Base-by-base conservation (phyloP, 2,888 invertebrate species). In the Ferrisia virgata region DNA sequence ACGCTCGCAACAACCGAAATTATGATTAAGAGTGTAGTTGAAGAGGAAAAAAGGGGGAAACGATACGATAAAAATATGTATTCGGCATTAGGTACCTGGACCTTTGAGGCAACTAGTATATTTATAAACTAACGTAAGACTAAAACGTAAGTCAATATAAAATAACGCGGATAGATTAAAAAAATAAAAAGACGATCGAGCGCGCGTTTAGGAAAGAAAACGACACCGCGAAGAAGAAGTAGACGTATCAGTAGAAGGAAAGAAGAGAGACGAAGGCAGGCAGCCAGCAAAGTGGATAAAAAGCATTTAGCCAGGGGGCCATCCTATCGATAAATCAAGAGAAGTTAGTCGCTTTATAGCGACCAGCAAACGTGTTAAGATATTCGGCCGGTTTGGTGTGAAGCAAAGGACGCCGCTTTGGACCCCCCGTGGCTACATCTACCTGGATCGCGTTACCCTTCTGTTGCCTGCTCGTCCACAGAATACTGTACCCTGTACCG, bases 381-480 rank as follows among this genome's bases (percentile, higher is more conserved):
- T 69, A 69, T 39, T 69, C 84, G 85, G 85, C 85, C 78, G 85
- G 84, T 85, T 85, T 82, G 85, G 85, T 84, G 85, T 85, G 85
- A 85, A 85, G 85, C 85, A 85, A 85, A 85, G 85, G 84, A 85
- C 82, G 85, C 85, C 85, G 85, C 85, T 79, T 69, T 47, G 79
- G 84, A 79, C 79, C 85, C 82, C 39, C 82, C 82, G 82, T 82
- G 82, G 82, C 82, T 82, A 82, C 82, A 82, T 82, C 82, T 82
- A 72, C 82, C 82, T 72, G 64, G 22, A 58, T 81, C 58, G 53
- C 69, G 53, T 69, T 36, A 31, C 82, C 47, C 72, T 15, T 4
- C 72, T 33, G 11, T 39, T 28, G 28, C 18, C 47, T 5, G 5
- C 47, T n/a, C n/a, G n/a, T 8, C 47, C 0, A 43, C 8, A 8